Conservation (phyloP, 2,797 vertebrate species). For the Cirrhinus molitorella region DNA sequence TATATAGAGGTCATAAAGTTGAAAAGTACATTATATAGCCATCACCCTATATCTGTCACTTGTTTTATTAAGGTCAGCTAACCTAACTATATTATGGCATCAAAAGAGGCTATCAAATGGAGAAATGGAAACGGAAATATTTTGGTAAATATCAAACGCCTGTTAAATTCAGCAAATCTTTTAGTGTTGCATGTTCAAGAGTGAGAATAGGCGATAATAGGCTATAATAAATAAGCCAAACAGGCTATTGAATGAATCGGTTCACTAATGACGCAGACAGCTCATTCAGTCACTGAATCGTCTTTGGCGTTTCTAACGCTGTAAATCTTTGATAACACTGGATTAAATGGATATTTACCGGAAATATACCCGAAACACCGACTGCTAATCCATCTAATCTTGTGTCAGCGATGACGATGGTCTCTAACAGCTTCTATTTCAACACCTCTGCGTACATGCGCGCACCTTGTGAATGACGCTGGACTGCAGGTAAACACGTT, state of each 20-base stretch:
- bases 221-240: background rate
- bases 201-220: no score
- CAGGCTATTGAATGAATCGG: background rate
- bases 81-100: background rate
- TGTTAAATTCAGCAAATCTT: background rate
- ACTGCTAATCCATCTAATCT: background rate
- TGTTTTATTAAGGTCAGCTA: background rate
- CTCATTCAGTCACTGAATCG: background rate
- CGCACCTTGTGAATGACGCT: background rate
- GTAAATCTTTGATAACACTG: background rate
- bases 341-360: constrained; percentile 1
- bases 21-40: background rate
- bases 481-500: background rate
- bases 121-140: background rate
- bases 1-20: background rate
- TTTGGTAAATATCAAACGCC: background rate
- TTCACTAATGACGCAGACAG: background rate
- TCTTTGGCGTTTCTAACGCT: background rate
- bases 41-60: background rate
- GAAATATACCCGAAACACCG: background rate
- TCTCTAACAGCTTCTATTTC: background rate
- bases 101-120: background rate
- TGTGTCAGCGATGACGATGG: background rate
- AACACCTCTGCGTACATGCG: background rate
- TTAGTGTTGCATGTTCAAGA: background rate